phyloP scores from a whole-genome alignment of 2,113 vertebrate genomes.

The Nothoprocta perdicaria region DNA sequence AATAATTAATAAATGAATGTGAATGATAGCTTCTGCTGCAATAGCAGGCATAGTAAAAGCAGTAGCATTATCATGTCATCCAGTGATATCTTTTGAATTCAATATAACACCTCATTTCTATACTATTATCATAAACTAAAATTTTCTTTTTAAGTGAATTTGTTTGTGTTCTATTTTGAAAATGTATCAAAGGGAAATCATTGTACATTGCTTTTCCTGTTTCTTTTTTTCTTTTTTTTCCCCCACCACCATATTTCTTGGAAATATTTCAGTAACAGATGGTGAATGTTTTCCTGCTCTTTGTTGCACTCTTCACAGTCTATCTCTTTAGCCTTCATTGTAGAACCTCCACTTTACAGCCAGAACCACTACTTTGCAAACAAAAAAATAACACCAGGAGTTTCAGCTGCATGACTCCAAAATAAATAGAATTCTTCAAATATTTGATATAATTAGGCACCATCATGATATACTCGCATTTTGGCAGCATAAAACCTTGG shows the following conservation, averaged over 20 bases:
- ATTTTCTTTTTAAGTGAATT: neutral
- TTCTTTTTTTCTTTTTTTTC: neutral
- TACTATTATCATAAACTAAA: neutral
- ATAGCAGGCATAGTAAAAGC: neutral
- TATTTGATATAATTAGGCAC: neutral
- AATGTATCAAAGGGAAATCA: neutral
- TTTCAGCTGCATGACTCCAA: neutral
- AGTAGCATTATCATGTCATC: neutral
- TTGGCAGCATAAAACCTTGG: neutral
- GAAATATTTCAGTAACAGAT: conserved; percentile 30
- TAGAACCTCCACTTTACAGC: conserved; percentile 1
- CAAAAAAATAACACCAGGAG: neutral
- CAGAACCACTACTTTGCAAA: neutral
- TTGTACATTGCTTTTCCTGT: neutral
- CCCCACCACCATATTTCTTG: neutral
- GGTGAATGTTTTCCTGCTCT: conserved; percentile 32
- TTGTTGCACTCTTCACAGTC: conserved; percentile 28
- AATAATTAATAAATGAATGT: neutral
- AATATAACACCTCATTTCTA: neutral
- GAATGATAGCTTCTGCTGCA: neutral
- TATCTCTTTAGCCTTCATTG: conserved; percentile 7
- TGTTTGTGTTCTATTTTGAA: neutral
- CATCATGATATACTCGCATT: neutral
- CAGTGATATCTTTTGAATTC: neutral
- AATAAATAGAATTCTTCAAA: neutral